Evolutionary conservation across 1,140 invertebrate species (phyloP).

Genomic region (Drosophila dunni): DNA sequence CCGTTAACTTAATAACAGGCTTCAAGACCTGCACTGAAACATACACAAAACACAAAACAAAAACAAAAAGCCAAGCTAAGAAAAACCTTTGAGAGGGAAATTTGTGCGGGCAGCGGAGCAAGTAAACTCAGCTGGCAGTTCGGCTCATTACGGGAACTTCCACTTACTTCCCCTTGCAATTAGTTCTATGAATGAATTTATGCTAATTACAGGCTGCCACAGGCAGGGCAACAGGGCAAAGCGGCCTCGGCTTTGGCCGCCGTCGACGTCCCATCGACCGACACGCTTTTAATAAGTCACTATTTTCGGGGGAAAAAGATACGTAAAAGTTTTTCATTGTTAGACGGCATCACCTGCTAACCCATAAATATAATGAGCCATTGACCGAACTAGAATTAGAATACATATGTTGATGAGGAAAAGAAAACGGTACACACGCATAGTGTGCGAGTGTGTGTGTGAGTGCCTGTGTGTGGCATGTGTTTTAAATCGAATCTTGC

Average conservation of each 20-base stretch:
- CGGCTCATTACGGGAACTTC: constrained; percentile 65
- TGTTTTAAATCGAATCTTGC: constrained; percentile 60
- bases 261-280: constrained; percentile 46
- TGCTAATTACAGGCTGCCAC: constrained; percentile 70
- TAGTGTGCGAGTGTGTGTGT: constrained; percentile 40
- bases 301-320: constrained; percentile 33
- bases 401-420: constrained; percentile 31
- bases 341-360: constrained; percentile 73
- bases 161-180: constrained; percentile 77
- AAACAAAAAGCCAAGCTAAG: neutral
- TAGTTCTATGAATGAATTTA: constrained; percentile 81
- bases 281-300: constrained; percentile 78
- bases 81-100: constrained; percentile 13
- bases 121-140: constrained; percentile 42
- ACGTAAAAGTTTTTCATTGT: constrained; percentile 47
- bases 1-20: constrained; percentile 78
- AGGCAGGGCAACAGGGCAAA: constrained; percentile 11
- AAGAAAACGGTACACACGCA: constrained; percentile 64
- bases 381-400: constrained; percentile 62
- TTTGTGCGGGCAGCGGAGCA: constrained; percentile 39
- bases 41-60: constrained; percentile 46
- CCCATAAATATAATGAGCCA: constrained; percentile 79
- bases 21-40: constrained; percentile 66
- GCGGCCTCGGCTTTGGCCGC: neutral
- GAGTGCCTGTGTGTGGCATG: constrained; percentile 61